phyloP scores from a whole-genome alignment of 2,797 vertebrate species.

The Anguilla anguilla region DNA sequence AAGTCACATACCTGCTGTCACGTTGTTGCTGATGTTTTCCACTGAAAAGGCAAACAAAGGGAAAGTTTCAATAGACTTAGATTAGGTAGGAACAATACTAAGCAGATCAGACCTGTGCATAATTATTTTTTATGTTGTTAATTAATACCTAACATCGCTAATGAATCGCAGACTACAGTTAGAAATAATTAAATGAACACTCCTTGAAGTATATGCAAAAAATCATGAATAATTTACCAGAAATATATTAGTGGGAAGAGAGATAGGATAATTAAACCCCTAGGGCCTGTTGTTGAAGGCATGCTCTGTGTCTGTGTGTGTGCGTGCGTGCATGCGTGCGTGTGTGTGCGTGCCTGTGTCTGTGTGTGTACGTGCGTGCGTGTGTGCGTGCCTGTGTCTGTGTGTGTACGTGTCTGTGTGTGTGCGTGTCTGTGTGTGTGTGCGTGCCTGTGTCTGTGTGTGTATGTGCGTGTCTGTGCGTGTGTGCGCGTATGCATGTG shows the following conservation, averaged over 20 bases:
- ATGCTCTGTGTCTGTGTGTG: background rate
- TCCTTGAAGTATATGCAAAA: too few species aligned
- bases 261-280: background rate
- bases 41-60: constrained; percentile 62
- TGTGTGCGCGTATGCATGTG: background rate
- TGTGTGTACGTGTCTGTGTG: too few species aligned
- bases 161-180: background rate
- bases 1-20: constrained; percentile 74
- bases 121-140: background rate
- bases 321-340: background rate
- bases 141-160: background rate
- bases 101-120: background rate
- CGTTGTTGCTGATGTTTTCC: constrained; percentile 75
- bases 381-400: too few species aligned
- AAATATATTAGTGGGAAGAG: too few species aligned
- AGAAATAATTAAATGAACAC: too few species aligned
- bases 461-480: too few species aligned
- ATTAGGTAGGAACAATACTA: background rate
- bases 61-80: background rate
- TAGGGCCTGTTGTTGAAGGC: background rate
- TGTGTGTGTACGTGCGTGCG: too few species aligned
- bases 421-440: too few species aligned
- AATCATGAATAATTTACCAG: too few species aligned
- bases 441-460: too few species aligned
- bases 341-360: too few species aligned